Percentiles rank a stretch among this genome's conserved stretches.
phyloP scores from a whole-genome alignment of 2,797 vertebrate genomes.

The Amblyraja radiata region DNA sequence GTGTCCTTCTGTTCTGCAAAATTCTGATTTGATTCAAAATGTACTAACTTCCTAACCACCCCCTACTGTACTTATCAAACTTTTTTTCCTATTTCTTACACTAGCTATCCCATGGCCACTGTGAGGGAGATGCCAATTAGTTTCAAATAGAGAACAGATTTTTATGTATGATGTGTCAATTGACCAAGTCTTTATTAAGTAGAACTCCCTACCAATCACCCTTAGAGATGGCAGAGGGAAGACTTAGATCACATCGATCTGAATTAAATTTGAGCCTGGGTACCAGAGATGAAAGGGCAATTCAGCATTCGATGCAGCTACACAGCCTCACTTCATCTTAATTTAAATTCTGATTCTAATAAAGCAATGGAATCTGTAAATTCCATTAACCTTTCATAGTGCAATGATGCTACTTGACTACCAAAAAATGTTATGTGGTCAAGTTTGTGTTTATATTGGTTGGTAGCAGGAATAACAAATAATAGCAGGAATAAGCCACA shows the following conservation, averaged over 20 bases:
- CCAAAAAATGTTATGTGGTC: too few relatives aligned
- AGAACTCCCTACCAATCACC: too few relatives aligned
- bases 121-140: neutral
- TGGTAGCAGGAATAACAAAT: too few relatives aligned
- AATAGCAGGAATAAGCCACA: too few relatives aligned
- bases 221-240: neutral
- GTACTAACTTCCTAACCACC: neutral
- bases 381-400: neutral
- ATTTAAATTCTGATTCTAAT: neutral
- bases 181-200: neutral
- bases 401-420: neutral
- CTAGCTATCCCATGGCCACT: neutral
- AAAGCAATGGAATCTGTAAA: neutral
- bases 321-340: neutral
- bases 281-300: neutral
- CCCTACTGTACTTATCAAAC: neutral
- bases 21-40: neutral
- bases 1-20: neutral
- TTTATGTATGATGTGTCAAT: neutral
- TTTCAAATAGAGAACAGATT: neutral
- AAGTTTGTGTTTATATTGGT: neutral
- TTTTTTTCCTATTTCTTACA: neutral
- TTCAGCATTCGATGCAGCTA: neutral
- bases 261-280: neutral
- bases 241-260: neutral